A percentile compares a stretch with the other conserved stretches of the same genome.
These are phyloP conservation scores for Sebastes oblongus DNA, from an alignment of 2,797 vertebrate species.

Conservation along the genomic window DNA sequence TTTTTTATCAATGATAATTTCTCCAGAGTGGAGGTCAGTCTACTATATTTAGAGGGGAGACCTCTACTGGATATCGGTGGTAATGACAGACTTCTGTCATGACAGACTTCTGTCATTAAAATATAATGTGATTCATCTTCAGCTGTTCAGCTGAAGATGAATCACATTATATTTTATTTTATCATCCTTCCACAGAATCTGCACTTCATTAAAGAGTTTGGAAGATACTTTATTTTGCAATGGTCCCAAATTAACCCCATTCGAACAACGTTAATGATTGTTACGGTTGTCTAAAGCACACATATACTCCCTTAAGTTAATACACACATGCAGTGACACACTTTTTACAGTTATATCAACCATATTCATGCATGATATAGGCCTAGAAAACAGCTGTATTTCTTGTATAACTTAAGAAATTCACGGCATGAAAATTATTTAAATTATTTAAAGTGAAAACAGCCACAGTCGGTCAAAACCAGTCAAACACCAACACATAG, in stretches of 20 bases:
- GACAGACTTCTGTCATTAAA: background rate
- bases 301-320: background rate
- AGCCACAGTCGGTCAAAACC: background rate
- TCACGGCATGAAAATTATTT: background rate
- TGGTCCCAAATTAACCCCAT: too few relatives aligned
- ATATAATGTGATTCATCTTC: too few relatives aligned
- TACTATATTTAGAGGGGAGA: background rate
- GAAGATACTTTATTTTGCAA: background rate
- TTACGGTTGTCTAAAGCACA: background rate
- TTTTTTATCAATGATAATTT: background rate
- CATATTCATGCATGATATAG: too few relatives aligned
- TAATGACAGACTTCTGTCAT: background rate
- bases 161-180: background rate
- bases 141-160: background rate
- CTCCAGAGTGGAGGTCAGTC: background rate
- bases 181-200: background rate
- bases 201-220: background rate
- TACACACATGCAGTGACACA: background rate
- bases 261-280: background rate
- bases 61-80: slow-evolving; percentile 37
- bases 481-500: background rate
- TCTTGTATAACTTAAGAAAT: background rate
- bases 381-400: background rate
- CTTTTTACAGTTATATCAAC: background rate
- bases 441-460: too few relatives aligned